Conservation (phyloP, 2,113 vertebrate species). For the Dinomys branickii region DNA sequence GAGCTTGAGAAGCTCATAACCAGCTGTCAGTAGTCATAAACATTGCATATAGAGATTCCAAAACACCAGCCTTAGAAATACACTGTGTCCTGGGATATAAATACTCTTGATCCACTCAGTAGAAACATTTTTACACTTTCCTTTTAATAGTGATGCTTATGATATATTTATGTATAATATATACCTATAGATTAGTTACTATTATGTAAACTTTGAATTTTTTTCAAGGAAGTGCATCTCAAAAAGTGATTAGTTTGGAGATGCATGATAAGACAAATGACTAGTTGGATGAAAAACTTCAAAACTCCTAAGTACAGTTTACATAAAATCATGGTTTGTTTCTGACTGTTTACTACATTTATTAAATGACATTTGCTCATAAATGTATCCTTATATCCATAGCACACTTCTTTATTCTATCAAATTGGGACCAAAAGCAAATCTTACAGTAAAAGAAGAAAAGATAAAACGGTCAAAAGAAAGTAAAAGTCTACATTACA, state of each 20-base stretch:
- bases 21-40: background rate
- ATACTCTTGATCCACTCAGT: background rate
- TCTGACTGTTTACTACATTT: background rate
- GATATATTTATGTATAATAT: no score
- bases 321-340: background rate
- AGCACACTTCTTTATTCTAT: background rate
- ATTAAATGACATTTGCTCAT: conserved; percentile 15
- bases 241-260: background rate
- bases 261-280: background rate
- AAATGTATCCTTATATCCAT: conserved; percentile 27
- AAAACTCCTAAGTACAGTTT: background rate
- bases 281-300: background rate
- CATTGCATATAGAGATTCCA: background rate
- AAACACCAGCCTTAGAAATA: background rate
- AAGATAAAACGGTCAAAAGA: conserved; percentile 23
- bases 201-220: background rate
- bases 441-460: background rate
- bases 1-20: background rate
- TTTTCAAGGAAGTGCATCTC: background rate
- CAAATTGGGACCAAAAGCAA: background rate
- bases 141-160: background rate
- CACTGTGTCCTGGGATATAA: background rate
- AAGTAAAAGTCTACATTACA: conserved; percentile 24
- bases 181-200: background rate
- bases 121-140: background rate